These are phyloP conservation scores for Eutolmus rufibarbis DNA, from an alignment of 2,888 invertebrate species.

Conservation along the genomic window DNA sequence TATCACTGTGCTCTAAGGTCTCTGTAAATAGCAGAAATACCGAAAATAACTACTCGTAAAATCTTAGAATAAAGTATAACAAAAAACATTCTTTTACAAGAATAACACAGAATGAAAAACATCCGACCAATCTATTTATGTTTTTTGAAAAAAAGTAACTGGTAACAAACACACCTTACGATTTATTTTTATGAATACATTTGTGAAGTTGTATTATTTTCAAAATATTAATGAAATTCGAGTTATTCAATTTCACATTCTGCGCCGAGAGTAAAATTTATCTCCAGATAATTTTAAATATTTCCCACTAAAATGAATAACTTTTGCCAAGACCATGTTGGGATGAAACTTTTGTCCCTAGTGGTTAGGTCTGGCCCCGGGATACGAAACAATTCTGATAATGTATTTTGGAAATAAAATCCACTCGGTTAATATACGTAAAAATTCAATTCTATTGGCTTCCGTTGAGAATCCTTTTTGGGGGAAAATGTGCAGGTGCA, in stretches of 20 bases:
- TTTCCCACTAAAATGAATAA: not conserved
- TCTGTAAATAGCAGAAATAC: not conserved
- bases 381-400: not conserved
- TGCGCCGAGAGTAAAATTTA: not conserved
- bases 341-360: not conserved
- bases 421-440: not conserved
- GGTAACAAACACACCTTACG: not conserved
- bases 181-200: not conserved
- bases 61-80: not conserved
- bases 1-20: not conserved
- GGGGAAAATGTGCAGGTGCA: constrained; percentile 16
- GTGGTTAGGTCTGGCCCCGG: not conserved
- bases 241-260: not conserved
- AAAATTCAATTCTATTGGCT: constrained; percentile 14
- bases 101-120: not conserved
- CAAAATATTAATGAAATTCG: not conserved
- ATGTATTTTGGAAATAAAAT: not conserved
- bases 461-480: not conserved
- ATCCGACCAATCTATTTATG: not conserved
- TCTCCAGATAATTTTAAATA: not conserved
- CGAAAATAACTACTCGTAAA: not conserved
- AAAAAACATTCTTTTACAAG: not conserved
- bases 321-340: not conserved
- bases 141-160: not conserved
- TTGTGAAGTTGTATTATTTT: not conserved